Evolutionary conservation across 2,888 invertebrate species (phyloP), one percentile per base, ranked within the genome.

Genomic region (Philaethria dido): DNA sequence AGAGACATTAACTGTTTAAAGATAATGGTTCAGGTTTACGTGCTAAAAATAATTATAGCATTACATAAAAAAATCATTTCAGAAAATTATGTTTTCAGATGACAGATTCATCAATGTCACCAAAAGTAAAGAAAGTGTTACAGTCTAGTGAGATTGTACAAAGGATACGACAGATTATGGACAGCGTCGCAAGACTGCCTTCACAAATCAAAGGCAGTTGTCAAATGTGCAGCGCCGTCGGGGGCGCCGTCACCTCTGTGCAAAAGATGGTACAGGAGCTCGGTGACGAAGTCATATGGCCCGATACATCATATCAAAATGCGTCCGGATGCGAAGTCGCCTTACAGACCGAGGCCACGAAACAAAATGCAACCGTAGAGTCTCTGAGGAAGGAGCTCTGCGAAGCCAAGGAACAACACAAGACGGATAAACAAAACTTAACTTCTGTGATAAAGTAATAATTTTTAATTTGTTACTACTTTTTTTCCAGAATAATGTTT

Each of bases 401-500:
- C 64, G 80, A 69, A 55, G 70, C 64, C 33, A 74, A 82, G 36
- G 71, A 79, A 64, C 73, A 75, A 33, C 87, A 89, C 54, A 80
- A 87, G 59, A 91, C 86, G 54, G 89, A 84, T 62, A 91, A 83
- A 60, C 82, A 67, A 33, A 84, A 82, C 69, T 81, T 87, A 62
- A 73, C 77, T 9, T 76, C 75, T n/a, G 74, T 86, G 5, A 80
- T 88, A 52, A 68, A 83, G 86, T 82, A 72, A 47, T 25, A 33
- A 57, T 39, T 22, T 42, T 39, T 47, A 25, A 2, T 14, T 42
- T n/a, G 14, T 14, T 36, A 13, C 18, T 20, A 13, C 2, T 22
- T 4, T 45, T 8, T 2, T 20, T 3, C 13, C 14, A 13, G 8
- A 47, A 20, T 47, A 18, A 16, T 45, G 8, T 45, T 20, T 18